Conservation (phyloP, 2,888 invertebrate genomes). For the Ischnus inquisitorius region DNA sequence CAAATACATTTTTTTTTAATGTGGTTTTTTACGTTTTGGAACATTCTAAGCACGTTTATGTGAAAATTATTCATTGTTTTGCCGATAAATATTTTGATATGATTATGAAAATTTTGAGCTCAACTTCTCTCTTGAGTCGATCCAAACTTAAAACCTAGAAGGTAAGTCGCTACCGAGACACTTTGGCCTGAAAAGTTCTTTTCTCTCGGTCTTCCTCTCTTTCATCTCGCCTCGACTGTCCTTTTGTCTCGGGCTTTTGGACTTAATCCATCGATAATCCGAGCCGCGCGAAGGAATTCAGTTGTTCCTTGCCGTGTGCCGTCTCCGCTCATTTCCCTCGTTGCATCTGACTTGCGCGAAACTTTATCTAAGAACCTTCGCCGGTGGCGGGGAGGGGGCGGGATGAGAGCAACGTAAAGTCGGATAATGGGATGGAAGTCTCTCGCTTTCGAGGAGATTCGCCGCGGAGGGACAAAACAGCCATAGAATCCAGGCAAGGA, state of each 20-base stretch:
- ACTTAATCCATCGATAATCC: conserved; percentile 72
- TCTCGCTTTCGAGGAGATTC: conserved; percentile 61
- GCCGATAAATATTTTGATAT: too few species aligned
- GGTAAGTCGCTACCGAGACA: conserved; percentile 17
- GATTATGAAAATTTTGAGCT: too few species aligned
- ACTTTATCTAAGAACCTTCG: conserved; percentile 36
- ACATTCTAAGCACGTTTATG: too few species aligned
- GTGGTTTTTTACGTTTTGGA: too few species aligned
- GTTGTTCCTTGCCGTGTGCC: conserved; percentile 14
- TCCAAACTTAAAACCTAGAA: conserved; percentile 36
- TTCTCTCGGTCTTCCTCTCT: conserved; percentile 11
- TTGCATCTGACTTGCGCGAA: conserved; percentile 48
- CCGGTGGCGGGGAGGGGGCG: conserved; percentile 29
- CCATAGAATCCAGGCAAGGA: conserved; percentile 35
- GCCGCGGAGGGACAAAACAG: conserved; percentile 54
- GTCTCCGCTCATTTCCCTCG: conserved; percentile 15
- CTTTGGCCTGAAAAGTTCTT: conserved; percentile 44
- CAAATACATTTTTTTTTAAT: too few species aligned
- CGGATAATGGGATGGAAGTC: conserved; percentile 61
- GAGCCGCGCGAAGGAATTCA: conserved; percentile 33
- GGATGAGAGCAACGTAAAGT: conserved; percentile 40
- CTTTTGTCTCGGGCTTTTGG: conserved; percentile 46
- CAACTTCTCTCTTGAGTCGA: neutral
- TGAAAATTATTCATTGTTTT: too few species aligned
- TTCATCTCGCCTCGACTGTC: conserved; percentile 38